phyloP scores from a whole-genome alignment of 2,113 vertebrate genomes.

The Ammodytes marinus region DNA sequence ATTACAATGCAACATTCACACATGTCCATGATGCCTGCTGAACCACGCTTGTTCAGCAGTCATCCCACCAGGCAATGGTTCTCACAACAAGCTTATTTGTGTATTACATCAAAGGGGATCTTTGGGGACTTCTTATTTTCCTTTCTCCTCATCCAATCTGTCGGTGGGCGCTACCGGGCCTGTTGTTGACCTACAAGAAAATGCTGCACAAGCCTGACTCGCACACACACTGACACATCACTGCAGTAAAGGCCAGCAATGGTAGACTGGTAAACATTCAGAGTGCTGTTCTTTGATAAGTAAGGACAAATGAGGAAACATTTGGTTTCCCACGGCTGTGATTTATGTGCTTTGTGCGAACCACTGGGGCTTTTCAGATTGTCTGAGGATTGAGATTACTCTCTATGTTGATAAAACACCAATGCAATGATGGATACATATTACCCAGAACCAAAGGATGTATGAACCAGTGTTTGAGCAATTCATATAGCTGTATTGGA shows the following conservation, averaged over 20 bases:
- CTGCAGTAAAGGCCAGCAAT: constrained; percentile 4
- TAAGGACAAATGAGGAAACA: background rate
- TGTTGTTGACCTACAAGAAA: constrained; percentile 20
- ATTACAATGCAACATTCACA: background rate
- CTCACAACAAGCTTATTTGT: constrained; percentile 35
- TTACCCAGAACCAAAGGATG: background rate
- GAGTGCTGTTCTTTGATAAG: constrained; percentile 3
- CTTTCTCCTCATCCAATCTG: constrained; percentile 25
- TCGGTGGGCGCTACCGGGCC: background rate
- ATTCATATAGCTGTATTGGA: background rate
- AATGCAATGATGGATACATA: background rate
- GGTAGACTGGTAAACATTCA: background rate
- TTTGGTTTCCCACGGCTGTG: background rate
- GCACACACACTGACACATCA: constrained; percentile 5
- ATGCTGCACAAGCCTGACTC: constrained; percentile 2
- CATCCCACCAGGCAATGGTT: background rate
- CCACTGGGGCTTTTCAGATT: background rate
- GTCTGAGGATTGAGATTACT: background rate
- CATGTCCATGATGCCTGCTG: background rate
- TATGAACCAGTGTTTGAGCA: background rate
- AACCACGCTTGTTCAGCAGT: background rate
- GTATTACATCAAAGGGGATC: constrained; percentile 34
- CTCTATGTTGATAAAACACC: background rate
- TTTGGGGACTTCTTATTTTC: constrained; percentile 24
- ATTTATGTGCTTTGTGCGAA: background rate